Conservation (phyloP, 2,113 vertebrate species). For the Urocitellus parryii region DNA sequence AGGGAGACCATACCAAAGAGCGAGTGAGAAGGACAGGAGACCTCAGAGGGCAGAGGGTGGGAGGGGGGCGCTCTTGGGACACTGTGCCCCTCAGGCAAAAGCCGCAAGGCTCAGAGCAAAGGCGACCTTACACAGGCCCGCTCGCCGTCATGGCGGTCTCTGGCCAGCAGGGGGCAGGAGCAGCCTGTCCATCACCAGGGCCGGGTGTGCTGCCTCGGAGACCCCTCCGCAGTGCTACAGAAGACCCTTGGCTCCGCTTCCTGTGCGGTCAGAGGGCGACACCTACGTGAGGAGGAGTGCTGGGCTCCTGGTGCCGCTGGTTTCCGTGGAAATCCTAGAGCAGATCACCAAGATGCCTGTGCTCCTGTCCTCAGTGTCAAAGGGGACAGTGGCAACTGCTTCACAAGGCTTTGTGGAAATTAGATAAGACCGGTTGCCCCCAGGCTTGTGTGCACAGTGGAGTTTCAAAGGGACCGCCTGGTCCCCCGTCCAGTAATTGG, state of each 20-base stretch:
- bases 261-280: too few species aligned
- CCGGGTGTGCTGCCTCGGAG: rapidly evolving
- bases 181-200: background rate
- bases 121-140: rapidly evolving
- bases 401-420: background rate
- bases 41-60: too few species aligned
- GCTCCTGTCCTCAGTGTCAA: background rate
- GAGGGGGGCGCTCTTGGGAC: background rate
- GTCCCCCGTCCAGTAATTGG: background rate
- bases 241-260: rapidly evolving
- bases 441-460: background rate
- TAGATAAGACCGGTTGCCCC: background rate
- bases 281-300: background rate
- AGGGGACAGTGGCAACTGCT: background rate
- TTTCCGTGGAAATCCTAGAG: background rate
- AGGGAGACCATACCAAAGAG: background rate
- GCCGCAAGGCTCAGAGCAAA: background rate
- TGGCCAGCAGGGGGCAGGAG: slow-evolving; percentile 36
- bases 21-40: background rate
- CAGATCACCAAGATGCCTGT: too few species aligned
- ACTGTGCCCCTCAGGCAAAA: rapidly evolving
- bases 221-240: background rate
- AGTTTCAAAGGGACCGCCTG: background rate
- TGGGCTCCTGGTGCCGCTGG: background rate
- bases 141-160: background rate